Conservation (phyloP, 2,888 invertebrate genomes). For the Drosophila anomelani region DNA sequence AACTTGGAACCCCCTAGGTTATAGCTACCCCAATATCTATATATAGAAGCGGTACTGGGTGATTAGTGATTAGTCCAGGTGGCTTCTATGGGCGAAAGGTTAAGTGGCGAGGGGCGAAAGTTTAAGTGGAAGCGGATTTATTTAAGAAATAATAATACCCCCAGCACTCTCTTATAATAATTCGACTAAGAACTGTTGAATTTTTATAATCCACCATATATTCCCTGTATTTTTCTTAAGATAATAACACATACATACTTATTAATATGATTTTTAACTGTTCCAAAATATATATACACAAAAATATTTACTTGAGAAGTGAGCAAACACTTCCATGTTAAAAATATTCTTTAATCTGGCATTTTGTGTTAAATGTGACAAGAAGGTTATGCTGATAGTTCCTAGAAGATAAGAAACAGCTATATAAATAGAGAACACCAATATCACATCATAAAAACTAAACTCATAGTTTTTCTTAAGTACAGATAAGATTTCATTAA, state of each 20-base stretch:
- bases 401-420: not conserved
- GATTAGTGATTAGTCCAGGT: constrained; percentile 10
- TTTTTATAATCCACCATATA: not conserved
- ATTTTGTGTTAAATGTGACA: not conserved
- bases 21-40: constrained; percentile 10
- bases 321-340: not conserved
- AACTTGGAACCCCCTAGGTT: constrained; percentile 16
- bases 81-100: constrained; percentile 6
- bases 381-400: not conserved
- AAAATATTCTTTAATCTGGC: not conserved
- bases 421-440: not conserved
- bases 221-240: not conserved
- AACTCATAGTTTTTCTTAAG: not conserved
- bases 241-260: too few relatives aligned
- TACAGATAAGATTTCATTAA: constrained; percentile 19
- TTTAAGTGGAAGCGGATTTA: not conserved
- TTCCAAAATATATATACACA: not conserved
- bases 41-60: not conserved
- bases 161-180: not conserved
- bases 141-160: not conserved
- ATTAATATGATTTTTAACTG: not conserved
- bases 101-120: constrained; percentile 16
- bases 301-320: too few relatives aligned
- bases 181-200: too few relatives aligned
- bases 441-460: not conserved